Percentiles rank a stretch among this genome's conserved stretches.
Conservation (phyloP, 1,140 invertebrate species). For the Ditylenchus dipsaci region DNA sequence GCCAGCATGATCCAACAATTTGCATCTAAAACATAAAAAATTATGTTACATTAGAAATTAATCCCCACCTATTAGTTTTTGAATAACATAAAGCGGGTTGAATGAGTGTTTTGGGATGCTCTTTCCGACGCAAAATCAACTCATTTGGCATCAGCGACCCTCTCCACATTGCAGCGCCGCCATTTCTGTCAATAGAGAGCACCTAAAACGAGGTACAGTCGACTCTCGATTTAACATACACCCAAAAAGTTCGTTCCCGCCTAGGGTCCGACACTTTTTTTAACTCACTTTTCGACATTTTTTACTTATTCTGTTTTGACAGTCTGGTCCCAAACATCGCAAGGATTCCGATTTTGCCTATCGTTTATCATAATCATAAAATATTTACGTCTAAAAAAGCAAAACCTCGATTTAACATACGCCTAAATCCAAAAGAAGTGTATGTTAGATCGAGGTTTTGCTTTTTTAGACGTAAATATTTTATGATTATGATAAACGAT, state of each 20-base stretch:
- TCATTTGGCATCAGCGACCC: constrained; percentile 9
- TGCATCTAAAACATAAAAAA: background rate
- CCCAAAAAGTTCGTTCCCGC: too few species aligned
- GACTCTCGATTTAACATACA: background rate
- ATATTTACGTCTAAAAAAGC: background rate
- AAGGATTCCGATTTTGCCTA: too few species aligned
- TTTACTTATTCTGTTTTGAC: too few species aligned
- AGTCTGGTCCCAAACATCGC: too few species aligned
- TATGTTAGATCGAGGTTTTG: too few species aligned
- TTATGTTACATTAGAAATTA: background rate
- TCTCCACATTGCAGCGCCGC: constrained; percentile 13
- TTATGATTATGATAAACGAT: too few species aligned
- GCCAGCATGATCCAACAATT: constrained; percentile 16
- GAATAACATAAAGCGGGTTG: constrained; percentile 5
- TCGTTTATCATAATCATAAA: too few species aligned
- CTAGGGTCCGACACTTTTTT: too few species aligned
- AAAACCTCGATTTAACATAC: background rate
- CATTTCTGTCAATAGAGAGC: constrained; percentile 23
- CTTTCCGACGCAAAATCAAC: constrained; percentile 5
- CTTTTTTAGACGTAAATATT: too few species aligned
- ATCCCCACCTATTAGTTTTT: constrained; percentile 4
- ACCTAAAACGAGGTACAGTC: constrained; percentile 4
- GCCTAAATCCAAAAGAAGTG: too few species aligned
- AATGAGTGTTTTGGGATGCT: background rate
- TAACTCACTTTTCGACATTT: too few species aligned